A percentile compares a stretch with the other conserved stretches of the same genome.
These are phyloP conservation scores for Stomorhina lunata DNA, from an alignment of 2,888 invertebrate species.

Conservation along the genomic window DNA sequence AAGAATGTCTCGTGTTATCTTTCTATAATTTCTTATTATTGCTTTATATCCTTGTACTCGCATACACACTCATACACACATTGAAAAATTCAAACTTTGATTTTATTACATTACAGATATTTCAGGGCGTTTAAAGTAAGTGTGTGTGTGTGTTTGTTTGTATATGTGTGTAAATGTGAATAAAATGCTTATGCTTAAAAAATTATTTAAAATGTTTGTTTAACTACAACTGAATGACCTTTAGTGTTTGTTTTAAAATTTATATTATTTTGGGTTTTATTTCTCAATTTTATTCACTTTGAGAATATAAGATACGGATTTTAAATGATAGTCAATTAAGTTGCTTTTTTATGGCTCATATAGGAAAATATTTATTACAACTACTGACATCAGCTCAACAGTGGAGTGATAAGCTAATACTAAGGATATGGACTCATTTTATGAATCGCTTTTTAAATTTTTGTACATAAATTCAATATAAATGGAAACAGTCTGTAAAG, in stretches of 20 bases:
- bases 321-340: not conserved
- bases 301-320: not conserved
- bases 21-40: not conserved
- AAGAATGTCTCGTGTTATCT: not conserved
- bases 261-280: not conserved
- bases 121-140: not conserved
- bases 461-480: no score
- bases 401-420: no score
- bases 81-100: not conserved
- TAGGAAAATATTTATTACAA: no score
- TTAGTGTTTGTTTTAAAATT: not conserved
- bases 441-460: no score
- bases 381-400: no score
- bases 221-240: not conserved
- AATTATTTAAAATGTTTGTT: conserved; percentile 1
- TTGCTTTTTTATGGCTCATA: not conserved
- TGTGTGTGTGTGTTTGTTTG: not conserved
- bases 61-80: not conserved
- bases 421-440: no score
- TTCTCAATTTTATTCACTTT: not conserved
- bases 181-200: not conserved
- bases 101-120: conserved; percentile 19
- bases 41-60: no score
- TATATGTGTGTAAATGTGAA: not conserved
- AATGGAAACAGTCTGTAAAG: no score